Conservation (phyloP, 2,113 vertebrate species). For the Nycticebus coucang region DNA sequence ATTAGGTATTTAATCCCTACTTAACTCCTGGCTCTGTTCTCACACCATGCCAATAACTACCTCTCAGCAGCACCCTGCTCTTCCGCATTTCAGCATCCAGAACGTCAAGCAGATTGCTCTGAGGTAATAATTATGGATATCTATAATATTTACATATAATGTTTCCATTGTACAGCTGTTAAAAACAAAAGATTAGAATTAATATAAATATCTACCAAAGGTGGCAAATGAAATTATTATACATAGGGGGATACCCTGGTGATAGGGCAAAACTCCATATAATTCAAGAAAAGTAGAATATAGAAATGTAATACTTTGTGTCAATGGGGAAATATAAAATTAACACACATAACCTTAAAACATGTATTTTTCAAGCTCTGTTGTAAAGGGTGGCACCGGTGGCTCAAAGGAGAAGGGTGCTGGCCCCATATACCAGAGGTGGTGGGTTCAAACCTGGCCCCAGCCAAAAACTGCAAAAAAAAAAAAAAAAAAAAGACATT, state of each 20-base stretch:
- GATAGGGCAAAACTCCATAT: not conserved
- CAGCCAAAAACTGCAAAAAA: too few species aligned
- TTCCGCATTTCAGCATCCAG: not conserved
- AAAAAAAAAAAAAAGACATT: too few species aligned
- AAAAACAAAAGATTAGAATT: conserved; percentile 42
- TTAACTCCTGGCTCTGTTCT: conserved; percentile 26
- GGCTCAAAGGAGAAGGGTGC: too few species aligned
- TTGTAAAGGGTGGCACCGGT: not conserved
- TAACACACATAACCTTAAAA: not conserved
- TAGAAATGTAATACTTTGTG: not conserved
- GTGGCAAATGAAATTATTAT: conserved; percentile 17
- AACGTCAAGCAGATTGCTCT: not conserved
- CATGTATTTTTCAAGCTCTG: not conserved
- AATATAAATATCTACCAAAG: conserved; percentile 25
- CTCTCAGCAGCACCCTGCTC: not conserved
- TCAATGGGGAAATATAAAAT: conserved; percentile 10
- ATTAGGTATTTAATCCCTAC: not conserved
- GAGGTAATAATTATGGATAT: not conserved
- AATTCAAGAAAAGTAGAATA: conserved; percentile 23
- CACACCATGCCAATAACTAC: not conserved
- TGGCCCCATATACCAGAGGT: too few species aligned
- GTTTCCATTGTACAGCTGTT: not conserved
- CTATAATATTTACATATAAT: not conserved
- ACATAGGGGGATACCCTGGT: not conserved
- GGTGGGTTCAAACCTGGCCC: too few species aligned